These are phyloP conservation scores for Phalloptychus januarius DNA, from an alignment of 2,797 vertebrate species.

Conservation along the genomic window DNA sequence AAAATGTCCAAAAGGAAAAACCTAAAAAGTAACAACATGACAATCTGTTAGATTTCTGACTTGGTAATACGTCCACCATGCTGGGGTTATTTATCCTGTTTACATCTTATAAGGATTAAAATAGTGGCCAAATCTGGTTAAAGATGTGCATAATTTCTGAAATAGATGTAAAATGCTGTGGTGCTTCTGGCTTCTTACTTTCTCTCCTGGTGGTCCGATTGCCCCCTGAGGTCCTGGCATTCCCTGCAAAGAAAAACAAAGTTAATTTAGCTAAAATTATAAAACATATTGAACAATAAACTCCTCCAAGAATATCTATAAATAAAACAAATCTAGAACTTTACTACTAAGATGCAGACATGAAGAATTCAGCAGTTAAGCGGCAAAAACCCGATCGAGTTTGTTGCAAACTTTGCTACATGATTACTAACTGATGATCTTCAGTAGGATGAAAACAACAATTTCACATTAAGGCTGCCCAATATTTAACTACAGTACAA, in stretches of 20 bases:
- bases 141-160: neutral
- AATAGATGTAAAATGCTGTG: neutral
- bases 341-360: neutral
- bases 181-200: constrained; percentile 74
- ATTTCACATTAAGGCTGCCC: neutral
- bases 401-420: neutral
- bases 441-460: neutral
- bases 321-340: neutral
- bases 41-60: neutral
- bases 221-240: constrained; percentile 89
- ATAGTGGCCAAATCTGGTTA: neutral
- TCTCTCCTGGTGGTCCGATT: constrained; percentile 88
- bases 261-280: neutral
- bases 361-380: neutral
- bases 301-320: neutral
- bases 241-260: constrained; percentile 73
- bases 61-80: neutral
- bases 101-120: neutral
- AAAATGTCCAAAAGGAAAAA: neutral
- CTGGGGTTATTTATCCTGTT: neutral
- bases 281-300: neutral
- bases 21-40: neutral
- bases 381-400: neutral
- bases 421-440: neutral
- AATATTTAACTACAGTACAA: neutral